Evolutionary conservation across 2,797 vertebrate species (phyloP), one percentile per base, ranked within the genome.

Genomic region (Eospalax fontanierii): DNA sequence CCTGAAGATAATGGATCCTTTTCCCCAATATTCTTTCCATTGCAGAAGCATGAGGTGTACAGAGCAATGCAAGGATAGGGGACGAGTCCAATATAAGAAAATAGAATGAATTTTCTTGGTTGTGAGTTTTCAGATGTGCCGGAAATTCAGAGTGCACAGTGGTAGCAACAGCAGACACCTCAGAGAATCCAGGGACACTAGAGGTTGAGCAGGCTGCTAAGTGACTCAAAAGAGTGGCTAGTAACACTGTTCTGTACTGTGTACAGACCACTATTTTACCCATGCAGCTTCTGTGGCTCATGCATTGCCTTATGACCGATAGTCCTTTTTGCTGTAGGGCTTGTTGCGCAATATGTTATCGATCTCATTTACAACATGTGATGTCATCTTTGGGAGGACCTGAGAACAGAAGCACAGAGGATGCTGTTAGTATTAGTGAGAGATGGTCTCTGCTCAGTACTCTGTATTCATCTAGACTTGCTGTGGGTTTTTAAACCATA

Each of bases 331-430:
- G 98, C 98, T 99, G 98, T 99, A 99, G 63, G 99, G 99, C 96
- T 99, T 99, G 97, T 99, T 99, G 90, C 99, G 99, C 97, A 99
- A 97, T 95, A 99, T 99, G 97, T 99, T 99, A 97, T 99, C 99
- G 12, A 99, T 99, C 93, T 99, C 99, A 0, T 99, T 99, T 80
- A 99, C 99, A 66, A 99, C 98, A 0, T 99, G 99, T 83, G 99
- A 99, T 3, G 99, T 99, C 99, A 99, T 99, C 99, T 99, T 99
- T 87, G 99, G 99, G 97, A 99, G 99, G 93, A 99, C 99, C 99
- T 99, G 93, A 99, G 98, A 87, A 98, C 97, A 98, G 61, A 71
- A 63, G 86, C 18, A 82, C 61, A 82, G 35, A 89, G 43, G 22
- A 40, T 26, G 38, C 21, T 3, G 14, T 96, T 85, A 95, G 85